Conservation (phyloP, 2,797 vertebrate species). For the Microtus agrestis region DNA sequence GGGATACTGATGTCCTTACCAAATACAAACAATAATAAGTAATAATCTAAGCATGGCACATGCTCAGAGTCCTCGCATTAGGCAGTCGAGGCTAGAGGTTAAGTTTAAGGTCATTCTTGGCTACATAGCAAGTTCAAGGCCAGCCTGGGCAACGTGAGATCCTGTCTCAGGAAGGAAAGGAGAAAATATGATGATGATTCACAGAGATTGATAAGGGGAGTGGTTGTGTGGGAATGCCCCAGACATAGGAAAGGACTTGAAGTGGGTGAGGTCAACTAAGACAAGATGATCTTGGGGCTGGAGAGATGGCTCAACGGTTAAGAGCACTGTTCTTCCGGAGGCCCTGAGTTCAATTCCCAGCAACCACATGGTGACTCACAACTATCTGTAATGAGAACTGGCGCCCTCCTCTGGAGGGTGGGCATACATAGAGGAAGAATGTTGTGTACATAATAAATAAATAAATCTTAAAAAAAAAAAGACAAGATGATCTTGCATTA, state of each 20-base stretch:
- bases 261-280: not conserved
- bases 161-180: not conserved
- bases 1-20: not conserved
- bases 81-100: not conserved
- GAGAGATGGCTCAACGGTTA: no score
- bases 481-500: constrained; percentile 13
- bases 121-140: not conserved
- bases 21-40: not conserved
- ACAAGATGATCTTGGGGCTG: not conserved
- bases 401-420: no score
- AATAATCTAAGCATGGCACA: not conserved
- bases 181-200: constrained; percentile 37
- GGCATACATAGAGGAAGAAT: no score
- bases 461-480: no score
- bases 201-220: constrained; percentile 2
- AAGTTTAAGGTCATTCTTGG: not conserved
- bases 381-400: no score
- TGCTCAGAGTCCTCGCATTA: not conserved
- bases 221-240: constrained; percentile 33
- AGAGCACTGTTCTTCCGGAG: no score
- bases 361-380: no score
- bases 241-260: not conserved
- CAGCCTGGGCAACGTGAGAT: not conserved
- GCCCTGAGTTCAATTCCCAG: no score
- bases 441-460: no score